These are phyloP conservation scores for Sinocyclocheilus maitianheensis DNA, from an alignment of 2,113 vertebrate genomes.

Conservation along the genomic window DNA sequence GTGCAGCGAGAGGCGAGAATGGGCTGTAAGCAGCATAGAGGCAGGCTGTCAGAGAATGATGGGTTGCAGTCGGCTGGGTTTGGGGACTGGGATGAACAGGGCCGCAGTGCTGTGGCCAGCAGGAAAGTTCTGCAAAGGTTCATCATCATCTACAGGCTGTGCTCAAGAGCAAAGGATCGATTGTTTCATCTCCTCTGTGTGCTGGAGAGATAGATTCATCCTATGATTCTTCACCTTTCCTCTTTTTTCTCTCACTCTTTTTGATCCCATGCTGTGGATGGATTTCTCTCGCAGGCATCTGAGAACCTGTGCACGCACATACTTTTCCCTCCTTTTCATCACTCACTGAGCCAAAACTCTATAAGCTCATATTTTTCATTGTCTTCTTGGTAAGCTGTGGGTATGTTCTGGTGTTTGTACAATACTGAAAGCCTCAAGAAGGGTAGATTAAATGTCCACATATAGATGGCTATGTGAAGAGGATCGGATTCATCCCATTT, in stretches of 20 bases:
- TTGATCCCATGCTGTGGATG: conserved; percentile 35
- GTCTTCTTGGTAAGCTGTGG: neutral
- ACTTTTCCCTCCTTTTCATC: conserved; percentile 24
- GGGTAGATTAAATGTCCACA: neutral
- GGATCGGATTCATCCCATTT: neutral
- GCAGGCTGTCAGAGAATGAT: conserved; percentile 33
- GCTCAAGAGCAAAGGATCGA: conserved; percentile 38
- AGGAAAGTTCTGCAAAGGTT: conserved; percentile 39
- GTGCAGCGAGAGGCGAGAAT: neutral
- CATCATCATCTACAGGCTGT: conserved; percentile 43
- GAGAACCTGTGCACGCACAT: conserved; percentile 34
- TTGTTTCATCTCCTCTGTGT: conserved; percentile 45
- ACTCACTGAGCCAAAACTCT: conserved; percentile 13
- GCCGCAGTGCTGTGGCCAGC: conserved; percentile 40
- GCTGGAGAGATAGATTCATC: conserved; percentile 35
- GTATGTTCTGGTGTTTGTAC: conserved; percentile 20
- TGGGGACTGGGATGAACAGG: conserved; percentile 43
- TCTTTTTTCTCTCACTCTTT: conserved; percentile 32
- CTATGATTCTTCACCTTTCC: conserved; percentile 28
- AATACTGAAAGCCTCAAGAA: conserved; percentile 21
- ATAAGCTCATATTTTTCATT: conserved; percentile 22
- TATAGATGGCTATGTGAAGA: neutral
- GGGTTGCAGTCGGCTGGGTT: conserved; percentile 32
- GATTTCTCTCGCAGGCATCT: conserved; percentile 20
- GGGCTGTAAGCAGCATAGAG: conserved; percentile 1